Evolutionary conservation across 2,113 vertebrate species (phyloP), one percentile per base, ranked within the genome.

Genomic region (Callorhinus ursinus): DNA sequence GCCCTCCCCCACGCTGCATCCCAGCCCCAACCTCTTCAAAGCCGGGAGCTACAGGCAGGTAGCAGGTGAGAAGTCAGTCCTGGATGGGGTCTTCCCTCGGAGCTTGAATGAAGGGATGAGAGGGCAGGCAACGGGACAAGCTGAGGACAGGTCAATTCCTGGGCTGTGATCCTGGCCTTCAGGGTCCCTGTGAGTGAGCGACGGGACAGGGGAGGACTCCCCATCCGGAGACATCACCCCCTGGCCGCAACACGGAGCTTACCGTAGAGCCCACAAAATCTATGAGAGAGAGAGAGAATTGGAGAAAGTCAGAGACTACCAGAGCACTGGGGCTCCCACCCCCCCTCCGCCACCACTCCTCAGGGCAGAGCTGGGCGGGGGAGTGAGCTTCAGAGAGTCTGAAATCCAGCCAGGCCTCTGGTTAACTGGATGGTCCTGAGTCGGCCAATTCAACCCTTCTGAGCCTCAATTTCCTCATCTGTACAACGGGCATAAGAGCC

Each of bases 261-360:
- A 99, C 99, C 97, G 98, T 98, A 55, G 99, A 96, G 97, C 99
- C 97, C 93, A 99, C 99, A 97, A 99, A 99, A 98, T 99, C 99
- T 99, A 97, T 15, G 42, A 77, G 42, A 86, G 81, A 88, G 67
- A 67, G 18, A 93, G 46, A 94, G 84, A 89, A 86, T 65, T 39
- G 55, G n/a, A 95, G 33, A 90, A 51, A 63, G 72, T 97, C 86
- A 97, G 89, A 94, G 57, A n/a, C 22, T 2, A 0, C 46, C 12
- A 0, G 21, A 76, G 42, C 63, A 22, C 4, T 6, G n/a, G 42
- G 76, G 36, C 19, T 90, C 55, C 74, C n/a, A n/a, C n/a, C 80
- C 33, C 12, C 36, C 36, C 36, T 2, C 36, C 2, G 0, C n/a
- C n/a, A 42, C 74, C 76, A 18, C 39, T 59, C 42, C 59, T 85